A percentile compares a stretch with the other conserved stretches of the same genome.
Conservation (phyloP, 2,113 vertebrate species). For the Nicator chloris region DNA sequence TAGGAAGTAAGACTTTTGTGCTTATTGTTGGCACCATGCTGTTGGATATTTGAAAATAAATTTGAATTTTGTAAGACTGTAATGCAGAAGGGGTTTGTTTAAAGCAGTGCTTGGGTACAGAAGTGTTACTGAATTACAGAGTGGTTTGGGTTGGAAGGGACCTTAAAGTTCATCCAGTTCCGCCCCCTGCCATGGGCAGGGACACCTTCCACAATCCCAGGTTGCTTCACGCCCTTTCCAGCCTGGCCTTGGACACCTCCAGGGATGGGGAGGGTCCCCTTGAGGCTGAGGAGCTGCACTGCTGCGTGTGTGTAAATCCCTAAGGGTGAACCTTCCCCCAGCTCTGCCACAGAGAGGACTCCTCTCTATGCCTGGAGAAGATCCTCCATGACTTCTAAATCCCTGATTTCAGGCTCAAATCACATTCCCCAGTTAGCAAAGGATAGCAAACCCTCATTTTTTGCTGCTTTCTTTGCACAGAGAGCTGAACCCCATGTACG, state of each 20-base stretch:
- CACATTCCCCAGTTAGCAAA: neutral
- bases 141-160: neutral
- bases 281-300: neutral
- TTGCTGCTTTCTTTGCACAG: constrained; percentile 55
- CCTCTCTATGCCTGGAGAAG: neutral
- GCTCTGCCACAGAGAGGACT: neutral
- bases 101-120: neutral
- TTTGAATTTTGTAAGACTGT: neutral
- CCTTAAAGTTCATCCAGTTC: neutral
- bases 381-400: neutral
- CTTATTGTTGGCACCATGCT: accelerated
- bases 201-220: neutral
- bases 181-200: neutral
- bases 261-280: neutral
- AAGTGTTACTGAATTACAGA: neutral
- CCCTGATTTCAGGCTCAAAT: neutral
- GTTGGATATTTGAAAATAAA: neutral
- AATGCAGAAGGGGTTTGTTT: neutral
- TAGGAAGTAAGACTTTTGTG: neutral
- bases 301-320: accelerated
- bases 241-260: neutral
- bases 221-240: neutral
- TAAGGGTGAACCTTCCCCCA: neutral
- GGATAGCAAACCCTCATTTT: neutral
- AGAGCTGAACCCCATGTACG: constrained; percentile 98